Conservation (phyloP, 2,797 vertebrate species). For the Leptoclinus maculatus region DNA sequence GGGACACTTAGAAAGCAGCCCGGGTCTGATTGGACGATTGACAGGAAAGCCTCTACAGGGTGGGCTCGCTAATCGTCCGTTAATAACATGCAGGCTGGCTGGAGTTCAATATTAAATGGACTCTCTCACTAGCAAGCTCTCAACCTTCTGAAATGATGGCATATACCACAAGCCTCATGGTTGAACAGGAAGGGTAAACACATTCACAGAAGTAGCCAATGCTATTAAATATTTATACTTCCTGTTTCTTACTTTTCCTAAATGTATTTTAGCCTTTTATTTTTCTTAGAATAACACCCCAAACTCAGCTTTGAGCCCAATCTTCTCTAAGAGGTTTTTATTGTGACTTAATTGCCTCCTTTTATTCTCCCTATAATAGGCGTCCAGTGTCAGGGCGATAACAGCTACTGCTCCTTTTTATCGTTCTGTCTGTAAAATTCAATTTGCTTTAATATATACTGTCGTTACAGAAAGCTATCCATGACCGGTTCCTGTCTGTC, state of each 20-base stretch:
- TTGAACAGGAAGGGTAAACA: conserved; percentile 47
- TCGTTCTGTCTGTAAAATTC: background rate
- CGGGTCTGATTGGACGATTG: conserved; percentile 33
- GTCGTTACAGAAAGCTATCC: background rate
- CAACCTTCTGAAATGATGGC: conserved; percentile 20
- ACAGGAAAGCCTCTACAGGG: conserved; percentile 45
- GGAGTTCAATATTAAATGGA: conserved; percentile 39
- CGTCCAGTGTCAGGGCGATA: background rate
- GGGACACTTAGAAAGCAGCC: conserved; percentile 2
- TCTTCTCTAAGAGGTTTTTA: conserved; percentile 22
- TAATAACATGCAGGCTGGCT: conserved; percentile 49
- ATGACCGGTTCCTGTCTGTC: background rate
- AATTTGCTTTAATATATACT: background rate
- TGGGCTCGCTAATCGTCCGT: conserved; percentile 44
- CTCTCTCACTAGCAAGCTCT: conserved; percentile 29
- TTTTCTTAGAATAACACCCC: background rate
- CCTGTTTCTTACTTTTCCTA: conserved; percentile 19
- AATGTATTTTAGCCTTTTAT: conserved; percentile 25
- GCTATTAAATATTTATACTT: conserved; percentile 53
- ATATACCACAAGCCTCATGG: conserved; percentile 10
- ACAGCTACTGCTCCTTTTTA: background rate
- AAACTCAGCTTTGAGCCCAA: conserved; percentile 14
- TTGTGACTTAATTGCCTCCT: conserved; percentile 23
- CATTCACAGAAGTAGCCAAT: conserved; percentile 26
- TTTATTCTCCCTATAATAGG: conserved; percentile 6